Conservation (phyloP, 2,113 vertebrate genomes). For the Zosterops japonicus region DNA sequence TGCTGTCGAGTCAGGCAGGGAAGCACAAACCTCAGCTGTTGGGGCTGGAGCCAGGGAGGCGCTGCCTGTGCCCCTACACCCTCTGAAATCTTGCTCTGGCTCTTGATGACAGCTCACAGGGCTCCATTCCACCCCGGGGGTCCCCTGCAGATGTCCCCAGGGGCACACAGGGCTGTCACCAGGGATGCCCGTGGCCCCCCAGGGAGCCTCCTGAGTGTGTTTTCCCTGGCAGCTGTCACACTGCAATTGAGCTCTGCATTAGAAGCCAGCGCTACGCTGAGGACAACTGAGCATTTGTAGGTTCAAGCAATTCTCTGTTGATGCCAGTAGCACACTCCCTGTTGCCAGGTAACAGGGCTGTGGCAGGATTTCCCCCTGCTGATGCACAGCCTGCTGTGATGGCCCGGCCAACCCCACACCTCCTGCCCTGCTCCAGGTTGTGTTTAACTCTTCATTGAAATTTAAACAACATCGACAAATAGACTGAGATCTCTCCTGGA, state of each 20-base stretch:
- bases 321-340: rapidly evolving
- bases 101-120: not conserved
- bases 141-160: not conserved
- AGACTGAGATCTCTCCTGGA: not conserved
- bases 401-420: not conserved
- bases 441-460: not conserved
- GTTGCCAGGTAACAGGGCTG: not conserved
- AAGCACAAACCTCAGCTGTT: not conserved
- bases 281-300: not conserved
- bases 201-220: rapidly evolving
- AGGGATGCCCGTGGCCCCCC: not conserved
- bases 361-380: not conserved
- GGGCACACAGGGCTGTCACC: rapidly evolving
- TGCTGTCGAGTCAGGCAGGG: not conserved
- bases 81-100: not conserved
- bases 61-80: rapidly evolving
- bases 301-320: not conserved
- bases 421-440: not conserved
- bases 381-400: not conserved
- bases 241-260: rapidly evolving
- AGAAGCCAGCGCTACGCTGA: not conserved
- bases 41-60: not conserved
- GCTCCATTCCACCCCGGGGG: not conserved
- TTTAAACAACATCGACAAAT: not conserved
- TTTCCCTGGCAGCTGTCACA: not conserved